These are phyloP conservation scores for Apis laboriosa DNA, from an alignment of 1,140 invertebrate species.

Conservation along the genomic window DNA sequence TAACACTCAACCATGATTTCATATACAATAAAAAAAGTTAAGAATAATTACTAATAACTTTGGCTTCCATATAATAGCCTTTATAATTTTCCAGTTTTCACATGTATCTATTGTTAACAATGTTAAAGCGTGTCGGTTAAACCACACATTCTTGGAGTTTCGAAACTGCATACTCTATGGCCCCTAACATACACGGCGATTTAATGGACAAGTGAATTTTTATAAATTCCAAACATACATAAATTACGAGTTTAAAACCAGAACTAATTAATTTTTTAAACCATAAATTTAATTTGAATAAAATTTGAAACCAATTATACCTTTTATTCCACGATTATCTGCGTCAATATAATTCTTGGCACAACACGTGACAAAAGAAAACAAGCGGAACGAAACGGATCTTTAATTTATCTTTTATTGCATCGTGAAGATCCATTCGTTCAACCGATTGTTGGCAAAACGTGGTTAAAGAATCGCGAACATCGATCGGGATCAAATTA, in stretches of 20 bases:
- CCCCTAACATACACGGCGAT: neutral
- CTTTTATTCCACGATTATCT: no score
- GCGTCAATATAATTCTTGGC: no score
- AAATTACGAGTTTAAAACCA: neutral
- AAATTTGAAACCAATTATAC: no score
- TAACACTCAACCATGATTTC: no score
- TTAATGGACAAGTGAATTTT: slow-evolving; percentile 16
- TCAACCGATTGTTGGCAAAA: neutral
- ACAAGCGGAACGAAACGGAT: neutral
- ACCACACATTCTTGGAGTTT: slow-evolving; percentile 26
- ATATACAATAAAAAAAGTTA: neutral
- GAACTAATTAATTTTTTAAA: no score
- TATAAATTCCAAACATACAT: no score
- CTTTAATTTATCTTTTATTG: neutral
- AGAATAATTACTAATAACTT: neutral
- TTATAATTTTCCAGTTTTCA: slow-evolving; percentile 3
- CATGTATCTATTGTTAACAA: neutral
- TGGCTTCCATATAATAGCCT: neutral
- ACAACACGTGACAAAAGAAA: no score
- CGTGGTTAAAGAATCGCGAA: neutral
- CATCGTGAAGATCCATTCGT: neutral
- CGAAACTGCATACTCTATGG: neutral
- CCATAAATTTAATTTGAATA: no score
- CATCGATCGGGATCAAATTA: slow-evolving; percentile 5
- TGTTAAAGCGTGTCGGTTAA: neutral